phyloP scores from a whole-genome alignment of 1,140 invertebrate species.

The Achatina immaculata region DNA sequence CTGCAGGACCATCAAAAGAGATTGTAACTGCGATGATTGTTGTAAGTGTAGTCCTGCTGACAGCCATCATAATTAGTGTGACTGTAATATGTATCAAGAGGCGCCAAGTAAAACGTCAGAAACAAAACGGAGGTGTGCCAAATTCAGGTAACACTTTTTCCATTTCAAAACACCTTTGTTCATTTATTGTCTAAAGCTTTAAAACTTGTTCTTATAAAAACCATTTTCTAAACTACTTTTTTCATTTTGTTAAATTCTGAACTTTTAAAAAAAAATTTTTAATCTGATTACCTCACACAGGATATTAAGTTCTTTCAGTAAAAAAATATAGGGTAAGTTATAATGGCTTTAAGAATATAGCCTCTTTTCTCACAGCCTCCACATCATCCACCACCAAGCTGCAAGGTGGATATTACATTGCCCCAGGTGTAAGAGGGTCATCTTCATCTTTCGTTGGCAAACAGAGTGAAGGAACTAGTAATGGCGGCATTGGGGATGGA shows the following conservation, averaged over 20 bases:
- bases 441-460: conserved; percentile 30
- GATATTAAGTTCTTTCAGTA: too few species aligned
- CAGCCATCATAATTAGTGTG: conserved; percentile 10
- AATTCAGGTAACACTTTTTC: conserved; percentile 20
- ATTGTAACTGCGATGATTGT: conserved; percentile 32
- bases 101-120: conserved; percentile 90
- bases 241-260: too few species aligned
- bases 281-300: too few species aligned
- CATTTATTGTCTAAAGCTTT: too few species aligned
- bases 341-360: too few species aligned
- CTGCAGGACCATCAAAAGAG: conserved; percentile 56
- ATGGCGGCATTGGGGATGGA: conserved; percentile 88
- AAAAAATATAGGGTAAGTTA: too few species aligned
- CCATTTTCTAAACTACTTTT: too few species aligned
- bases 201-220: too few species aligned
- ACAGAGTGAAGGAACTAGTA: background rate
- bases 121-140: conserved; percentile 62
- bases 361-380: conserved; percentile 15
- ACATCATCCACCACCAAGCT: conserved; percentile 38
- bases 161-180: background rate
- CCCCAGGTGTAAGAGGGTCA: conserved; percentile 91
- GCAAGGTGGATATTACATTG: conserved; percentile 46
- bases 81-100: conserved; percentile 13
- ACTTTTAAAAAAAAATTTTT: too few species aligned
- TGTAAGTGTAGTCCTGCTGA: conserved; percentile 17